Base-by-base conservation (phyloP, 2,797 vertebrate species). In the Phrynocephalus forsythii region DNA sequence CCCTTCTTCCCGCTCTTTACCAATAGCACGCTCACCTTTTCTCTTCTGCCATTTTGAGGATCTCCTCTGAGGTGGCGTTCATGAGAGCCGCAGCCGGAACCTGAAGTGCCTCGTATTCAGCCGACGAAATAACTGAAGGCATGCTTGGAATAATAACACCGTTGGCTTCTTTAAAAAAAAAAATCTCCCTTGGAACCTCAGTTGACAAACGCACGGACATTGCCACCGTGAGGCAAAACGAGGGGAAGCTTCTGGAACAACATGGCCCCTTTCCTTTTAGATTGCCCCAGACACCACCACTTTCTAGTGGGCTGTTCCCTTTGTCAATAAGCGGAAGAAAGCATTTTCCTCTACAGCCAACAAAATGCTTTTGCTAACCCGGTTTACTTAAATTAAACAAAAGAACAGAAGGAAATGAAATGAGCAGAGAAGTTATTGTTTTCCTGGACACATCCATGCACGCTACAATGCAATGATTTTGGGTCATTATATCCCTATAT, bases 61-160 rank as follows among this genome's bases (percentile, higher is more conserved):
- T 90, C 71, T 98, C 98, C 85, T 98, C 98, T 0, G 96, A 5
- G 4, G 94, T 97, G 68, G 98, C 82, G 0, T 92, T 96, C 85
- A 95, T 95, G 91, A 99, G 97, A 88, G 96, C 93, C 30, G 96
- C 95, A 9, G 98, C 97, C 1, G 97, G 97, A 60, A 93, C 92
- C 88, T 89, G 94, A 90, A 99, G 95, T 0, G 98, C 96, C 22
- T 93, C 94, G 11, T 98, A 98, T 91, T 99, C 98, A 0, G 73
- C 92, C 7, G 97, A 92, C 83, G 97, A 97, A 86, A 99, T 93
- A 86, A 99, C 99, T 99, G 93, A 80, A 63, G 79, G 50, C 2
- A 28, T 3, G 67, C 94, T 93, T 95, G 93, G 96, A 91, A 94
- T 90, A 76, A 77, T n/a, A 86, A 66, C 9, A n/a, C 26, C 63